Evolutionary conservation across 2,113 vertebrate species (phyloP).

Genomic region (Campylomormyrus tamandua): DNA sequence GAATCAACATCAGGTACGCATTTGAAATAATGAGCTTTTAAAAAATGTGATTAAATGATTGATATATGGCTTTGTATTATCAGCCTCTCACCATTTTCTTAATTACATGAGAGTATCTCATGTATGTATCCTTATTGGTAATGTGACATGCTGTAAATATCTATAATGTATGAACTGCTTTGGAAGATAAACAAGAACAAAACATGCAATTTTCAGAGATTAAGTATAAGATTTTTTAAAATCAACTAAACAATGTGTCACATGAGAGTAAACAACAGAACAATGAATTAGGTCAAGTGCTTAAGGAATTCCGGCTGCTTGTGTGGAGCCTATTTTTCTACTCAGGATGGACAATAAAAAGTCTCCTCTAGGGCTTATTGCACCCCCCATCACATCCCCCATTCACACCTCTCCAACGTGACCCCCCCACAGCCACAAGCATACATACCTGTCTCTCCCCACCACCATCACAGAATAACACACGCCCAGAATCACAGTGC

Average conservation of each 20-base stretch:
- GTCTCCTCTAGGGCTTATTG: background rate
- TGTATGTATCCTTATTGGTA: background rate
- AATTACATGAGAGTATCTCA: background rate
- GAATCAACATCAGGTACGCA: background rate
- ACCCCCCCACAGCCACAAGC: background rate
- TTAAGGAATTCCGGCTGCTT: background rate
- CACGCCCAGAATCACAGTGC: background rate
- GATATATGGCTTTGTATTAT: background rate
- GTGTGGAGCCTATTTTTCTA: background rate
- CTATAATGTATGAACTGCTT: background rate
- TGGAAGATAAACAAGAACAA: background rate
- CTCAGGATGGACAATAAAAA: background rate
- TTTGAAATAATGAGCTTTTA: background rate
- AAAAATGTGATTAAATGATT: background rate
- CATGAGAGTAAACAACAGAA: background rate
- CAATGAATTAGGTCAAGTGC: background rate
- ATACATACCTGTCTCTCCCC: background rate
- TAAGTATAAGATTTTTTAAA: background rate
- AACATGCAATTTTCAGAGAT: background rate
- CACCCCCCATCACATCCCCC: background rate
- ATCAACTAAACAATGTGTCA: background rate
- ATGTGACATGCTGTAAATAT: background rate
- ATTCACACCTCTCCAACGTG: background rate
- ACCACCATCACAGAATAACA: background rate
- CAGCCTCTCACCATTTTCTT: background rate